Base-by-base conservation (phyloP, 2,888 invertebrate species). In the Synanthedon myopaeformis region DNA sequence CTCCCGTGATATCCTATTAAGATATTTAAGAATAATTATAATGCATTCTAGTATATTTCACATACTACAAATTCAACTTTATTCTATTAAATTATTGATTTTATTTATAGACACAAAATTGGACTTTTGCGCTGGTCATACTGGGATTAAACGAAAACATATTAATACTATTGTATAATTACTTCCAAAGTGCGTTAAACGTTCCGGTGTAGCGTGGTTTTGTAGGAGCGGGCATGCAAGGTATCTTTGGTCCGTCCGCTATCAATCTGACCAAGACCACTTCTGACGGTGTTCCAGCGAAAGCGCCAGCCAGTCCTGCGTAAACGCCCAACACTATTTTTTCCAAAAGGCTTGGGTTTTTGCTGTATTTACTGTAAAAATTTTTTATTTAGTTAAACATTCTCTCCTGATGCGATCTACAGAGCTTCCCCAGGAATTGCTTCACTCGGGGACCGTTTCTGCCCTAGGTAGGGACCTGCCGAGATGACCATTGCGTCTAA, bases 231-330 rank as follows among this genome's bases (percentile, higher is more conserved):
- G 49, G 13, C 17, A 5, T 19, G 23, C 49, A 49, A 14, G 54
- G 45, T 17, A 55, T 42, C 54, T 63, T 67, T 11, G 66, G 91
- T 12, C 98, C 98, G 82, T 98, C 98, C 0, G 97, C 92, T 56
- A 97, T 97, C 97, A 99, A 97, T 60, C 99, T 89, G 54, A 99
- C 95, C 11, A 98, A 89, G 3, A 95, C 93, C 53, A 98, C 93
- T 84, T 99, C 98, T 0, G 98, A 95, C 0, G 98, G 98, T 14
- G 96, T 98, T 48, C 98, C 98, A 49, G 97, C 93, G 72, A 98
- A 94, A 4, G 98, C 94, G 6, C 96, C 96, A 42, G 90, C 84
- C 12, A 89, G 75, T 1, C 98, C 98, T 3, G 98, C 96, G 3
- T 90, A 79, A 85, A 95, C 91, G 49, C 97, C 98, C 58, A 97